Evolutionary conservation across 37 sponge, comb jelly and placozoan species (phyloP).

Genomic region (Halichondria panicea): DNA sequence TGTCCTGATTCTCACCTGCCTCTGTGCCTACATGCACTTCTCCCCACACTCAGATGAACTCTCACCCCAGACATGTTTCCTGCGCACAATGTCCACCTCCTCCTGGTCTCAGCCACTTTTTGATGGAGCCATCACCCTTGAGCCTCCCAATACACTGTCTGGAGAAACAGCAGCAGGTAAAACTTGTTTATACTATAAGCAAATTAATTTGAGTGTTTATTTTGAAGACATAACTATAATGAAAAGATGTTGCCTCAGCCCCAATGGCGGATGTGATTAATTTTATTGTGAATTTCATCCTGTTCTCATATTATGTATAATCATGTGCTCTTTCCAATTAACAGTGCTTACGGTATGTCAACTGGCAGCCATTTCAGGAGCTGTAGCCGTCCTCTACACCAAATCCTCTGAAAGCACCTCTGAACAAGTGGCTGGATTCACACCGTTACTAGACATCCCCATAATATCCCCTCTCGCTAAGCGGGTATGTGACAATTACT

Average conservation of each 20-base stretch:
- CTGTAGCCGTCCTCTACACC: constrained; percentile 26
- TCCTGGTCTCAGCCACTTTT: constrained; percentile 39
- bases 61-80: not conserved
- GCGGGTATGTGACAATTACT: too few species aligned
- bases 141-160: constrained; percentile 48
- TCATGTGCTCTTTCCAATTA: not conserved
- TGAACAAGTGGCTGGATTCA: constrained; percentile 20
- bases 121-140: constrained; percentile 11
- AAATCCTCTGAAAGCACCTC: not conserved
- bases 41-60: constrained; percentile 12
- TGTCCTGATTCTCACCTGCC: constrained; percentile 33
- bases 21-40: constrained; percentile 25
- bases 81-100: constrained; percentile 26
- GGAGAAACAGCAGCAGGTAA: constrained; percentile 73
- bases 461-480: too few species aligned
- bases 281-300: too few species aligned
- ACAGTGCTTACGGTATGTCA: constrained; percentile 58
- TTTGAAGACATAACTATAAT: not conserved
- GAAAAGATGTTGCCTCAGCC: too few species aligned
- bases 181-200: too few species aligned
- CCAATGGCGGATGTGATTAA: too few species aligned
- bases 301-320: too few species aligned
- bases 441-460: constrained; percentile 26
- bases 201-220: too few species aligned
- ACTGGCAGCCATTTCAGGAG: constrained; percentile 17